A percentile compares a stretch with the other conserved stretches of the same genome.
phyloP scores from a whole-genome alignment of 2,113 vertebrate species.

The Ctenodactylus gundi region DNA sequence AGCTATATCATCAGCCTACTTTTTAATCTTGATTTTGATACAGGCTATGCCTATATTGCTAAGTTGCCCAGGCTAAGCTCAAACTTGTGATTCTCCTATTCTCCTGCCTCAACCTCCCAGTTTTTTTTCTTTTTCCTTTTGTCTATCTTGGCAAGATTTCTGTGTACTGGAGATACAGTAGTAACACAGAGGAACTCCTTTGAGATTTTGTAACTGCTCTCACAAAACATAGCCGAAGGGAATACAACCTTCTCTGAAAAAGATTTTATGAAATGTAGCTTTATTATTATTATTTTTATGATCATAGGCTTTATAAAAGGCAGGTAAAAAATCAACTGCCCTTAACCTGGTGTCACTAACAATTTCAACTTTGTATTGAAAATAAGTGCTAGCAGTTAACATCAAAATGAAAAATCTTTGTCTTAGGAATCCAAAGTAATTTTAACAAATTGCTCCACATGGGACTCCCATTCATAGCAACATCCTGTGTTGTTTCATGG shows the following conservation, averaged over 20 bases:
- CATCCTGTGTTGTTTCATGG: conserved; percentile 35
- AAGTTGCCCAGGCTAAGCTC: too few species aligned
- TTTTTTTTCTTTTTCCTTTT: background rate
- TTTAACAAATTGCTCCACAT: conserved; percentile 19
- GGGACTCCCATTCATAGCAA: conserved; percentile 56
- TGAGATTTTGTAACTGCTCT: background rate
- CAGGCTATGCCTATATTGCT: too few species aligned
- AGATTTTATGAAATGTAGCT: background rate
- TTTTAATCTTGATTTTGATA: too few species aligned
- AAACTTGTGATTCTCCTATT: too few species aligned
- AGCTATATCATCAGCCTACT: too few species aligned
- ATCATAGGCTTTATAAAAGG: background rate
- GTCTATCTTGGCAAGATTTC: background rate
- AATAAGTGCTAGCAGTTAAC: background rate
- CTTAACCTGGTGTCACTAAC: background rate
- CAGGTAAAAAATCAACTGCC: background rate
- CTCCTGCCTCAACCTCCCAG: too few species aligned
- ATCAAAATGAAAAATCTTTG: background rate
- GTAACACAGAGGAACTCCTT: background rate
- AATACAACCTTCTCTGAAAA: background rate
- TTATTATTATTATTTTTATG: background rate
- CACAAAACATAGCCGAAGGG: background rate
- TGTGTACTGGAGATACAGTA: conserved; percentile 5
- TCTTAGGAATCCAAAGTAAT: background rate
- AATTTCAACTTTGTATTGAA: background rate